A percentile compares a stretch with the other conserved stretches of the same genome.
These are phyloP conservation scores for Babylonia areolata DNA, from an alignment of 1,140 invertebrate species.

Conservation along the genomic window DNA sequence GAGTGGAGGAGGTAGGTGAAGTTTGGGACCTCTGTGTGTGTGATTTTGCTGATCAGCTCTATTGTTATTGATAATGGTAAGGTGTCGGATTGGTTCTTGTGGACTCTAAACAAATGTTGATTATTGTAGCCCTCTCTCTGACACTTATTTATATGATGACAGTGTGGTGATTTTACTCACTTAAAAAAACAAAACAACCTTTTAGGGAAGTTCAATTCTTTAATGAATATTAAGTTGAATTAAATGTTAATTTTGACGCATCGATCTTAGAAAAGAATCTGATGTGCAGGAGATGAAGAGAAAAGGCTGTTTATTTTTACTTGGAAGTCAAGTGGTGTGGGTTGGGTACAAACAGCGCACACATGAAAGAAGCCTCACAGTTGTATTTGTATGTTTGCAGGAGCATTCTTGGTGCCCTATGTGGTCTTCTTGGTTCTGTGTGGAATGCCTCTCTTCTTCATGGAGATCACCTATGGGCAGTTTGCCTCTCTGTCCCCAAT, in stretches of 20 bases:
- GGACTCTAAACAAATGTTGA: too few species aligned
- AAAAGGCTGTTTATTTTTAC: not conserved
- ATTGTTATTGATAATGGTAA: too few species aligned
- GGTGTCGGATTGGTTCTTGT: too few species aligned
- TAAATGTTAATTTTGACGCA: not conserved
- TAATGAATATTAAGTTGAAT: too few species aligned
- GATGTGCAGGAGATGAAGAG: too few species aligned
- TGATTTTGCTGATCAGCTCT: too few species aligned
- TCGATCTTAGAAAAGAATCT: not conserved
- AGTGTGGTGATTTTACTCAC: too few species aligned
- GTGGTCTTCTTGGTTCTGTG: slow-evolving; percentile 54
- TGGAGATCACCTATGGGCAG: slow-evolving; percentile 59
- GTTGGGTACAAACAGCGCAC: not conserved
- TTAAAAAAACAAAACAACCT: too few species aligned
- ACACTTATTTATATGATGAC: too few species aligned
- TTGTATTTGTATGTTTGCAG: slow-evolving; percentile 40
- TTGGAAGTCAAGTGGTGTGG: not conserved
- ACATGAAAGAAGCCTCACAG: not conserved
- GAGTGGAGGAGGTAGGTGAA: slow-evolving; percentile 13
- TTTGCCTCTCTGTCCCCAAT: slow-evolving; percentile 56
- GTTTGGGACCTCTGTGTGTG: too few species aligned
- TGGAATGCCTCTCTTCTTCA: slow-evolving; percentile 59
- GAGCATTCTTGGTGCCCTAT: slow-evolving; percentile 65
- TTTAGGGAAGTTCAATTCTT: too few species aligned
- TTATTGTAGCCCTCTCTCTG: too few species aligned